Evolutionary conservation across 2,888 invertebrate species (phyloP).

Genomic region (Lithophane ornitopus): DNA sequence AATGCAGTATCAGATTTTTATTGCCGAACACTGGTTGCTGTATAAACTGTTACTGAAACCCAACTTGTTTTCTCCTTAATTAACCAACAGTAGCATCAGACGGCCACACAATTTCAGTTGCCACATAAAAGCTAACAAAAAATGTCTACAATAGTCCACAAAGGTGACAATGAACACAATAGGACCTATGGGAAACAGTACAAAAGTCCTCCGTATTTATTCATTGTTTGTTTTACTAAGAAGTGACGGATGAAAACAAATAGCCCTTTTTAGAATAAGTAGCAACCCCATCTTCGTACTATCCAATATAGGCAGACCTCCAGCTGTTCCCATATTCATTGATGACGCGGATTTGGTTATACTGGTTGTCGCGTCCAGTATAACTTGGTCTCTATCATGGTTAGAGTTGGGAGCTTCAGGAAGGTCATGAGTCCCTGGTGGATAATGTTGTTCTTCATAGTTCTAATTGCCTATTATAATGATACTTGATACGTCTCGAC

Average conservation of each 20-base stretch:
- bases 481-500: constrained; percentile 85
- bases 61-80: constrained; percentile 37
- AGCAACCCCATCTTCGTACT: constrained; percentile 79
- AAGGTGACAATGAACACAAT: constrained; percentile 88
- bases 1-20: neutral
- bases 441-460: constrained; percentile 77
- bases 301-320: constrained; percentile 70
- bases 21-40: neutral
- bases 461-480: constrained; percentile 90
- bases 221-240: constrained; percentile 88
- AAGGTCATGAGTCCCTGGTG: constrained; percentile 62
- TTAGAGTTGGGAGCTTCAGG: neutral
- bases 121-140: constrained; percentile 73
- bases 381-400: constrained; percentile 27
- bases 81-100: constrained; percentile 56
- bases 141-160: constrained; percentile 82
- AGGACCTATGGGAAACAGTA: constrained; percentile 81
- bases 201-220: constrained; percentile 86
- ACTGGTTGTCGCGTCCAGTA: constrained; percentile 44
- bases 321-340: constrained; percentile 22
- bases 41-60: neutral
- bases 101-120: constrained; percentile 79
- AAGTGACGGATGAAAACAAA: constrained; percentile 89
- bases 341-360: constrained; percentile 44
- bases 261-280: constrained; percentile 78